Conservation (phyloP, 1,140 invertebrate genomes). For the Drosophila burlai region DNA sequence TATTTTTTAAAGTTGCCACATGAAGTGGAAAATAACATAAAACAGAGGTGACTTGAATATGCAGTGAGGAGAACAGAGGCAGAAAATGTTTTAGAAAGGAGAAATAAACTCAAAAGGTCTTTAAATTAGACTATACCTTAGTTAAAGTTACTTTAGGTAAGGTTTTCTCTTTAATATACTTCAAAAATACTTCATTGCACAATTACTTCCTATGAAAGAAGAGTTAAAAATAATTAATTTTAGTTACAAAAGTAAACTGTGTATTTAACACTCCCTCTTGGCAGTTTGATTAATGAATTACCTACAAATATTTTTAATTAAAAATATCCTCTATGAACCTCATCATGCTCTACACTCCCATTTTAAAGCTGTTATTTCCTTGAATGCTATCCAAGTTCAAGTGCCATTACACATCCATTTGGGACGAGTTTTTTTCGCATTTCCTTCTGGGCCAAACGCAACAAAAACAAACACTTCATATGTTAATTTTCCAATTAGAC, state of each 20-base stretch:
- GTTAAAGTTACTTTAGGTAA: neutral
- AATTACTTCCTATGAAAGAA: no score
- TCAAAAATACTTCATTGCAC: neutral
- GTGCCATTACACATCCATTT: slow-evolving; percentile 50
- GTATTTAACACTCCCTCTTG: no score
- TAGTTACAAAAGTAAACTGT: no score
- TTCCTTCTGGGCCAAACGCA: slow-evolving; percentile 23
- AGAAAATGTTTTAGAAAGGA: neutral
- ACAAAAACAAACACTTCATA: slow-evolving; percentile 77
- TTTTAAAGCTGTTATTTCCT: slow-evolving; percentile 37
- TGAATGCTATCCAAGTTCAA: slow-evolving; percentile 47
- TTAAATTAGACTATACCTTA: neutral
- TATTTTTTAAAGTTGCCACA: slow-evolving; percentile 34
- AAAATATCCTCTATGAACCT: neutral
- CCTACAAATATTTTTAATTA: neutral
- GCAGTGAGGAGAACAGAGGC: neutral
- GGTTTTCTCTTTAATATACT: neutral
- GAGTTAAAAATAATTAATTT: no score
- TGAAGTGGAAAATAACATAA: slow-evolving; percentile 20
- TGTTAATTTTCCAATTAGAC: slow-evolving; percentile 83
- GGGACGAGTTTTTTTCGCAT: slow-evolving; percentile 32
- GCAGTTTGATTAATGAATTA: neutral
- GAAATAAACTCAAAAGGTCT: neutral
- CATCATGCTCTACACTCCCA: neutral
- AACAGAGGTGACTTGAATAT: slow-evolving; percentile 15